These are phyloP conservation scores for Proales similis DNA, from an alignment of 1,140 invertebrate species.

Conservation along the genomic window DNA sequence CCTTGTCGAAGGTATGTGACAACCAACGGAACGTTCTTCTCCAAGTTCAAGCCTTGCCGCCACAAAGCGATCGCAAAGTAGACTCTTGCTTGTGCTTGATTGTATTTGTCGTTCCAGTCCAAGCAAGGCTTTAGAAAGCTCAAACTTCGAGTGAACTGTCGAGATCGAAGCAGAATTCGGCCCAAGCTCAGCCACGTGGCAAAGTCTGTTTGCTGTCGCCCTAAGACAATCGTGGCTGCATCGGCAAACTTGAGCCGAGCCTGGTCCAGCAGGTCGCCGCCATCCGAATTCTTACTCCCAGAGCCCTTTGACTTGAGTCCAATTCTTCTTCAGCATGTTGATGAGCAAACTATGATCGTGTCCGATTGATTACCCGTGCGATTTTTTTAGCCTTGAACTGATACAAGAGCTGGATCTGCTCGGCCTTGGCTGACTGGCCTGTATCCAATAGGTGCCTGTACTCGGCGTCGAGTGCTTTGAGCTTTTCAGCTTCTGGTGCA, in stretches of 20 bases:
- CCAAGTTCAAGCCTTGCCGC: not conserved
- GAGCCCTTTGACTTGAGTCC: not conserved
- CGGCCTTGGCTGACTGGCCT: conserved; percentile 17
- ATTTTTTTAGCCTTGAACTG: conserved; percentile 34
- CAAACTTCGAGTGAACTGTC: conserved; percentile 6
- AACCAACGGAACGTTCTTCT: no score
- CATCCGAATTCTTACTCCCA: conserved; percentile 1
- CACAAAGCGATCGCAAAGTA: conserved; percentile 12
- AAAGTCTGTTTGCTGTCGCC: conserved; percentile 7
- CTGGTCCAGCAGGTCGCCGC: conserved; percentile 21
- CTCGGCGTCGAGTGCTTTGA: conserved; percentile 28
- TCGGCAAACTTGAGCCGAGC: conserved; percentile 14
- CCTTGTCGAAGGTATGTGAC: no score
- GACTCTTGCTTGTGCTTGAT: conserved; percentile 15
- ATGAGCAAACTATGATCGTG: not conserved
- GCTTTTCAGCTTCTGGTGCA: conserved; percentile 14
- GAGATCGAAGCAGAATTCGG: not conserved
- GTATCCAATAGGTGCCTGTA: conserved; percentile 18
- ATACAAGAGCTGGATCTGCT: conserved; percentile 24
- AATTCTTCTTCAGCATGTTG: not conserved
- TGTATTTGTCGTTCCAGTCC: conserved; percentile 9
- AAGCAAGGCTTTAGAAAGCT: conserved; percentile 2
- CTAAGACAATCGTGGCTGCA: conserved; percentile 5
- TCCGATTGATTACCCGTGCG: not conserved
- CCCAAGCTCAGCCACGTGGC: conserved; percentile 3